Evolutionary conservation across 2,113 vertebrate species (phyloP).

Genomic region (Hiodon alosoides): DNA sequence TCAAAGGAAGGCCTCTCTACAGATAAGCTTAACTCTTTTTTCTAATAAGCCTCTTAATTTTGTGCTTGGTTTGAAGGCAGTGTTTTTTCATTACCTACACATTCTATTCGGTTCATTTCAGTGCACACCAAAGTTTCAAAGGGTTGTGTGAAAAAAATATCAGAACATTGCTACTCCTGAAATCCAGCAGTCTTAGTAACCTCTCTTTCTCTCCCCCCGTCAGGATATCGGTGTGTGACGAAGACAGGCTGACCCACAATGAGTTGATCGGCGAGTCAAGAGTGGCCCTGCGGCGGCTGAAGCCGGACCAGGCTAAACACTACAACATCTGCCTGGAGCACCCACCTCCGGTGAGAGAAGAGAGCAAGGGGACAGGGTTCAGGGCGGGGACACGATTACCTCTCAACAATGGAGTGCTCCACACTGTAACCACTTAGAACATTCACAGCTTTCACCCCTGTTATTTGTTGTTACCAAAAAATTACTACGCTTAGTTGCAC

Average conservation of each 20-base stretch:
- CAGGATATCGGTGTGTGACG: constrained; percentile 82
- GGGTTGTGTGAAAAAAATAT: too few species aligned
- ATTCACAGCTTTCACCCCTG: too few species aligned
- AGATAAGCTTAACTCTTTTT: too few species aligned
- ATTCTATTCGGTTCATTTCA: too few species aligned
- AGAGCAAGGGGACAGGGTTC: too few species aligned
- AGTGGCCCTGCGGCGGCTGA: constrained; percentile 72
- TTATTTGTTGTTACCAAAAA: too few species aligned
- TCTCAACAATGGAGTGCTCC: constrained; percentile 1
- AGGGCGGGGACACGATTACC: background rate
- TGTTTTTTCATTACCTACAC: too few species aligned
- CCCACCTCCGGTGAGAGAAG: constrained; percentile 62
- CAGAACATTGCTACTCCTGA: background rate
- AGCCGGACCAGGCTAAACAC: constrained; percentile 70
- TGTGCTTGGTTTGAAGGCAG: too few species aligned
- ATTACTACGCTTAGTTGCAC: too few species aligned
- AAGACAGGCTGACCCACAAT: constrained; percentile 84
- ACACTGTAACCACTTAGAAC: background rate
- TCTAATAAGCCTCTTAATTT: too few species aligned
- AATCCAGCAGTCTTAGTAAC: background rate
- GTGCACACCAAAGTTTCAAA: too few species aligned
- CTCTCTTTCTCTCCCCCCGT: constrained; percentile 14
- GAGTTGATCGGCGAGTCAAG: constrained; percentile 81
- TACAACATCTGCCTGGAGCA: constrained; percentile 81
- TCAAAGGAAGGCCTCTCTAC: too few species aligned